These are phyloP conservation scores for Bruchidius siliquastri DNA, from an alignment of 2,888 invertebrate species.

Conservation along the genomic window DNA sequence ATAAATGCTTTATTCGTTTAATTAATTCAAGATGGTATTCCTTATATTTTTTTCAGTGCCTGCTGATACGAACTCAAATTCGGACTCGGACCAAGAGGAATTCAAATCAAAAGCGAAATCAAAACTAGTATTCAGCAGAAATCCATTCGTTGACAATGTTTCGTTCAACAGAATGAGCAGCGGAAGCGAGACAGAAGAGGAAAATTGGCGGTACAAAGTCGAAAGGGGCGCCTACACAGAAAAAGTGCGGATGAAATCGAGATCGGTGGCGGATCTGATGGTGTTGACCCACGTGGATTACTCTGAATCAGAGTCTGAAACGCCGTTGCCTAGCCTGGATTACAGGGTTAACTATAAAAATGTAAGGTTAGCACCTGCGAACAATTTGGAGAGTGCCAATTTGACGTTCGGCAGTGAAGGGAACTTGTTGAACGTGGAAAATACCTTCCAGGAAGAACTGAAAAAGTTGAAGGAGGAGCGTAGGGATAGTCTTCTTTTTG, in stretches of 20 bases:
- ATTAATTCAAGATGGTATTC: no score
- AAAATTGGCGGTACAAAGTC: conserved; percentile 57
- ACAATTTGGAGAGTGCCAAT: conserved; percentile 38
- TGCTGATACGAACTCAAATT: conserved; percentile 47
- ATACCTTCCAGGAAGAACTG: conserved; percentile 54
- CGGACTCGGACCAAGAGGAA: conserved; percentile 53
- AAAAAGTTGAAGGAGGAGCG: conserved; percentile 49
- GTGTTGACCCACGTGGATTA: conserved; percentile 61
- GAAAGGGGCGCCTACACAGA: conserved; percentile 58
- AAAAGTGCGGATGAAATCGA: conserved; percentile 59
- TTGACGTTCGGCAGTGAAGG: conserved; percentile 54
- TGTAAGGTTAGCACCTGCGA: conserved; percentile 41
- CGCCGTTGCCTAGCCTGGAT: conserved; percentile 44
- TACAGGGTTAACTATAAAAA: conserved; percentile 43
- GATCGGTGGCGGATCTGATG: conserved; percentile 65
- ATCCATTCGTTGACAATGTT: conserved; percentile 5
- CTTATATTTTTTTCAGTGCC: conserved; percentile 51
- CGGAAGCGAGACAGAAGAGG: conserved; percentile 60
- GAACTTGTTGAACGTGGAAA: conserved; percentile 51
- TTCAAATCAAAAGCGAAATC: conserved; percentile 45
- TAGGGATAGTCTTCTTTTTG: conserved; percentile 46
- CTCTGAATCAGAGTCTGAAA: conserved; percentile 57
- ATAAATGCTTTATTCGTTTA: no score
- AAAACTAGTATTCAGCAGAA: conserved; percentile 12
- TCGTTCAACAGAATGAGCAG: conserved; percentile 41